Base-by-base conservation (phyloP, 1,140 invertebrate species). In the Penaeus chinensis region DNA sequence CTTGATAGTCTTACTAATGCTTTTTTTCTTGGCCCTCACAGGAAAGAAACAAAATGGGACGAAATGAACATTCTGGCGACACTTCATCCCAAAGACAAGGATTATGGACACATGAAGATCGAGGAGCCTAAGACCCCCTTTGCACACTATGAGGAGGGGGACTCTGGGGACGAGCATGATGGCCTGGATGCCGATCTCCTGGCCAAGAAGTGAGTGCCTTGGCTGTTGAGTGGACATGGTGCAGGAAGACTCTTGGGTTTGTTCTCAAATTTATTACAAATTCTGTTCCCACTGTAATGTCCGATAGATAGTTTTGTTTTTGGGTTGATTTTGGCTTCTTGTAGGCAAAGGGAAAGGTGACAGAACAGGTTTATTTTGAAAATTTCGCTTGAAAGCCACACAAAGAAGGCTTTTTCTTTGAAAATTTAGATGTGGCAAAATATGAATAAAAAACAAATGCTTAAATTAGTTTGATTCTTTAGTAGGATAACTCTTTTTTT, bases 91-190 rank as follows among this genome's bases (percentile, higher is more conserved):
- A 93, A 96, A 54, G 98, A 98, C 92, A 99, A 99, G 93, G 98
- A 99, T 93, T 99, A 99, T 93, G 99, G 99, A 18, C 98, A 99
- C 91, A 99, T 99, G 98, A 99, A 99, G 94, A 98, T 99, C 84
- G 97, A 99, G 91, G 98, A 99, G 93, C 97, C 98, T 63, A 97
- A 99, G 93, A 99, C 99, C 18, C 99, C 99, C 3, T 99, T 96
- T 91, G 96, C 95, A 92, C 95, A 96, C 90, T 94, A 94, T 90
- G 93, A 94, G 65, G 94, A 95, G 85, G 94, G 95, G 61, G 95
- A 96, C 87, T 93, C 92, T n/a, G 91, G 93, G 63, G 94, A 95
- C 86, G 94, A 95, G 76, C 93, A 94, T 91, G 96, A 96, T 92
- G 94, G 95, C 88, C 92, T 97, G 88, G 96, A 98, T 92, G 95